Evolutionary conservation across 1,140 invertebrate genomes (phyloP), one percentile per base, ranked within the genome.

Genomic region (Brachionus paranguensis): DNA sequence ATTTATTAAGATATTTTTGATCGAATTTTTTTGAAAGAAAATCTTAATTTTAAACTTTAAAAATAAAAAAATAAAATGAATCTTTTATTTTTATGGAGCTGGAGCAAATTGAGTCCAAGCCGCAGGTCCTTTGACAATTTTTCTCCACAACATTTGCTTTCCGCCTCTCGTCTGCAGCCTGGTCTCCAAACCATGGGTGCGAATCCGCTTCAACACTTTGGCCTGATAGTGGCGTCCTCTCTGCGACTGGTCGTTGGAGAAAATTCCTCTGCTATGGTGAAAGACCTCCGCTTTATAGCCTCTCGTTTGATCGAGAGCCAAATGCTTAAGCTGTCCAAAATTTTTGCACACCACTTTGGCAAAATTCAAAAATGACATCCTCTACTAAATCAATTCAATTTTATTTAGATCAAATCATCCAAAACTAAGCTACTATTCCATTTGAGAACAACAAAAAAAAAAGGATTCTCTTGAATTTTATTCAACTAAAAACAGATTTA

Each of bases 101-200:
- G 78, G 50, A 7, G 43, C 53, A 20, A 81, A 81, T 47, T 81
- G 53, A 2, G 41, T 45, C 78, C 78, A 81, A 24, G 50, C 78
- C 3, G 27, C 20, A 14, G 50, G 50, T 24, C 78, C 78, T 45
- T 81, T 81, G 8, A 81, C 12, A 14, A 81, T 81, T 64, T 81
- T 81, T 43, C 41, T 60, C 78, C 78, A 81, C 33, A 81, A 24
- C 50, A 81, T 81, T 68, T 81, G 78, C 33, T 81, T 81, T 12
- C 78, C 78, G 10, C 78, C 78, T 29, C 78, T 8, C 6, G 50
- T 65, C 33, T 81, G 20, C 4, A 81, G 33, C 41, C 78, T 41
- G 11, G 78, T 81, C 33, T 64, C 53, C 14, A 81, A n/a, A n/a
- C 78, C 78, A 27, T 81, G 78, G 8, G 78, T 81, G 12, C 53